Percentiles rank a stretch among this genome's conserved stretches.
phyloP scores from a whole-genome alignment of 2,888 invertebrate genomes.

The Aporophyla nigra region DNA sequence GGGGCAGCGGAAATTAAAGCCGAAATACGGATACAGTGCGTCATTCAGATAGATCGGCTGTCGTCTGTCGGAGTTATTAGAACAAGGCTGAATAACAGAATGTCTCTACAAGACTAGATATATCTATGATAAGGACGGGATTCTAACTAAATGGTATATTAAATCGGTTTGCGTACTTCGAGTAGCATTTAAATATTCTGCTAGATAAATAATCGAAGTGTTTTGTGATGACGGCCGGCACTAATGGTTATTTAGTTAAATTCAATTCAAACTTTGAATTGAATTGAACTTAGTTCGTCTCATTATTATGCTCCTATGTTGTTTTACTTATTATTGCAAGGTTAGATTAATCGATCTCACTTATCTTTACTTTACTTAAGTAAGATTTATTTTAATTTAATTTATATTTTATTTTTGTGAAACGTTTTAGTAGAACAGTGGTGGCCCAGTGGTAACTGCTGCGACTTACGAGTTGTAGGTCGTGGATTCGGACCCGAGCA shows the following conservation, averaged over 20 bases:
- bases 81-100: conserved; percentile 29
- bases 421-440: no score
- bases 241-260: conserved; percentile 1
- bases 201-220: conserved; percentile 11
- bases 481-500: no score
- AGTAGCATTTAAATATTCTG: conserved; percentile 15
- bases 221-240: neutral
- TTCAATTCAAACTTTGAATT: no score
- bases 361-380: no score
- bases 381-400: no score
- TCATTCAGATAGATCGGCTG: conserved; percentile 25
- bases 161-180: conserved; percentile 34
- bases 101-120: conserved; percentile 8
- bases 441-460: no score
- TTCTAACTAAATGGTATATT: conserved; percentile 31
- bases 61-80: conserved; percentile 34
- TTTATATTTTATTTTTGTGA: no score
- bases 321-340: no score
- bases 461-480: no score
- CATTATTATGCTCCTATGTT: neutral
- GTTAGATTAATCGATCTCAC: no score
- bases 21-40: conserved; percentile 28
- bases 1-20: conserved; percentile 53
- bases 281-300: no score
- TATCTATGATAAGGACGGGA: conserved; percentile 12